These are phyloP conservation scores for Cephus runcator DNA, from an alignment of 2,888 invertebrate species.

Conservation along the genomic window DNA sequence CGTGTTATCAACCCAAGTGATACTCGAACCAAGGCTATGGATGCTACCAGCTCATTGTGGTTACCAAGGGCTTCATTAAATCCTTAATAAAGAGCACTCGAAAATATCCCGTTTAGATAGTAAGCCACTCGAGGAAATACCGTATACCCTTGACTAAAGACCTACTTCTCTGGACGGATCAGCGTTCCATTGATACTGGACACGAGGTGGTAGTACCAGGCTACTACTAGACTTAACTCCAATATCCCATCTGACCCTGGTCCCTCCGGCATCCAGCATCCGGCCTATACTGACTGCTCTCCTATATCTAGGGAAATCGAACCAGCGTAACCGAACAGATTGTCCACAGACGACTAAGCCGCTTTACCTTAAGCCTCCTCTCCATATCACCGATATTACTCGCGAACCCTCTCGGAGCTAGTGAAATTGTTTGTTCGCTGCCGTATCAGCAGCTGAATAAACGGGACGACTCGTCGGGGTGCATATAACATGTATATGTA, in stretches of 20 bases:
- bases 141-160: neutral
- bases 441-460: neutral
- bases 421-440: neutral
- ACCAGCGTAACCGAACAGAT: conserved; percentile 34
- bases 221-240: neutral
- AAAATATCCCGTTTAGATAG: neutral
- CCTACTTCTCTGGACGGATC: neutral
- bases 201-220: neutral
- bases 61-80: neutral
- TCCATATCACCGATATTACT: neutral
- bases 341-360: conserved; percentile 34
- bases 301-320: conserved; percentile 23
- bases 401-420: neutral
- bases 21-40: neutral
- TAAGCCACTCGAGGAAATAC: neutral
- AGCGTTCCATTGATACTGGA: neutral
- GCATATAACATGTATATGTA: neutral
- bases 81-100: neutral
- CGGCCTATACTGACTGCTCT: neutral
- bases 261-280: neutral
- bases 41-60: neutral
- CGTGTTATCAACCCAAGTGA: neutral
- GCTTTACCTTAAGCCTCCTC: conserved; percentile 34
- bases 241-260: neutral
- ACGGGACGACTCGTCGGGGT: neutral